Conservation (phyloP, 2,888 invertebrate genomes). For the Lithophane leautieri region DNA sequence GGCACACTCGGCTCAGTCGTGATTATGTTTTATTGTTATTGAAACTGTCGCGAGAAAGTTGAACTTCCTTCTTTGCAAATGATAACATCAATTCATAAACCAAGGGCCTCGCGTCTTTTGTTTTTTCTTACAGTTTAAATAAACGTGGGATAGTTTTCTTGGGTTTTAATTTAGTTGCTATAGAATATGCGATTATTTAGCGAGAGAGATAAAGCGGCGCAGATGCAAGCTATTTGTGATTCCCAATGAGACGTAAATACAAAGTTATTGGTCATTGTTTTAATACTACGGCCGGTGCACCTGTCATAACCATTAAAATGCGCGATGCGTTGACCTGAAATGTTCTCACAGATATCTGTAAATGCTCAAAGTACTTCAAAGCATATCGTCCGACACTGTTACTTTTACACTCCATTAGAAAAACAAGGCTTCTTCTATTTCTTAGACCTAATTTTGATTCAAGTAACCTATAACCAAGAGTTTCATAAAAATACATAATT, state of each 20-base stretch:
- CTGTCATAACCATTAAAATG: constrained; percentile 82
- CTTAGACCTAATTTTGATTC: not conserved
- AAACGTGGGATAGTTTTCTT: constrained; percentile 29
- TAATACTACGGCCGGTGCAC: constrained; percentile 81
- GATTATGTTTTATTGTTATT: constrained; percentile 81
- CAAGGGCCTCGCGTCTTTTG: constrained; percentile 5
- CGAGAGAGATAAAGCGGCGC: constrained; percentile 70
- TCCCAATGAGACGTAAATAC: constrained; percentile 84
- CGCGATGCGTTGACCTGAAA: constrained; percentile 81
- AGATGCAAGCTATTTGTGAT: constrained; percentile 72
- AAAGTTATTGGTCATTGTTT: constrained; percentile 88
- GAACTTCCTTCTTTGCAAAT: constrained; percentile 77
- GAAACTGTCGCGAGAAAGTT: constrained; percentile 78
- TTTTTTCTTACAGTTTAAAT: constrained; percentile 21
- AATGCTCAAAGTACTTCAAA: constrained; percentile 53
- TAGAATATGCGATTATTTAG: constrained; percentile 64
- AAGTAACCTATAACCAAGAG: not conserved
- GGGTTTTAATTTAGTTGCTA: constrained; percentile 52
- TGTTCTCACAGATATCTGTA: constrained; percentile 71
- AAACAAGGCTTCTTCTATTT: constrained; percentile 24
- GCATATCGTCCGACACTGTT: constrained; percentile 13
- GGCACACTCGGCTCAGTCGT: constrained; percentile 79
- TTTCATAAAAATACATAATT: not conserved
- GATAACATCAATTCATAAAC: constrained; percentile 68
- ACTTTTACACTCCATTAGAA: constrained; percentile 27